phyloP scores from a whole-genome alignment of 2,113 vertebrate species.

The Acrocephalus kingi region DNA sequence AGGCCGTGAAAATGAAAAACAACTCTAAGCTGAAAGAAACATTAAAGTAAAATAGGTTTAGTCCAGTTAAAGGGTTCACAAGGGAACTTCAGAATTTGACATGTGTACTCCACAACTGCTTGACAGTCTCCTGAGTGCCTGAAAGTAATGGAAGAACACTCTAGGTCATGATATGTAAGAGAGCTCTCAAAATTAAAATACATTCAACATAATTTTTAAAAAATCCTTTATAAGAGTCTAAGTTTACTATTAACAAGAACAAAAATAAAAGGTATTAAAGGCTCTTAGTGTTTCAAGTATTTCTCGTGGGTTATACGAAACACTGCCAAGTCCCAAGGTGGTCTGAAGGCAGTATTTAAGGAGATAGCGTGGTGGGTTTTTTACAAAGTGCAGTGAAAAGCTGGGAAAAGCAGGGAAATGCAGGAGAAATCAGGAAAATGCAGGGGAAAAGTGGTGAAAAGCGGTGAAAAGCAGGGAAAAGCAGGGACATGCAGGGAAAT shows the following conservation, averaged over 20 bases:
- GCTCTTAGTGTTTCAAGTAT: not conserved
- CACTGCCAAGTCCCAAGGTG: not conserved
- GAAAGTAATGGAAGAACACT: not conserved
- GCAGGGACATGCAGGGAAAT: not conserved
- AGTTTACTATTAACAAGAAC: not conserved
- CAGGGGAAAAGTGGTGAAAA: too few relatives aligned
- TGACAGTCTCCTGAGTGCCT: not conserved
- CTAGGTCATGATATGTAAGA: not conserved
- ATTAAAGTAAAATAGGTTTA: not conserved
- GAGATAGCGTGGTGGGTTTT: not conserved
- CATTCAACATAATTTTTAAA: not conserved
- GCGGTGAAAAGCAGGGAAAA: not conserved
- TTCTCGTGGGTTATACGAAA: not conserved
- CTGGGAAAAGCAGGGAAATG: not conserved
- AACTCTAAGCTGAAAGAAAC: not conserved
- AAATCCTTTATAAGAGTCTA: not conserved
- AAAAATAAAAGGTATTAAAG: not conserved
- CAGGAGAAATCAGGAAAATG: too few relatives aligned
- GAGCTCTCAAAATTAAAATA: not conserved
- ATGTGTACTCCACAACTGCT: not conserved
- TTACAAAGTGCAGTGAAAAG: not conserved
- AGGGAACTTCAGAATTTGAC: not conserved
- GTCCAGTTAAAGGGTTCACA: not conserved
- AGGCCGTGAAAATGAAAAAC: not conserved
- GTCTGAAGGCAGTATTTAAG: not conserved